These are phyloP conservation scores for Hylomyscus alleni DNA, from an alignment of 2,797 vertebrate genomes.

Conservation along the genomic window DNA sequence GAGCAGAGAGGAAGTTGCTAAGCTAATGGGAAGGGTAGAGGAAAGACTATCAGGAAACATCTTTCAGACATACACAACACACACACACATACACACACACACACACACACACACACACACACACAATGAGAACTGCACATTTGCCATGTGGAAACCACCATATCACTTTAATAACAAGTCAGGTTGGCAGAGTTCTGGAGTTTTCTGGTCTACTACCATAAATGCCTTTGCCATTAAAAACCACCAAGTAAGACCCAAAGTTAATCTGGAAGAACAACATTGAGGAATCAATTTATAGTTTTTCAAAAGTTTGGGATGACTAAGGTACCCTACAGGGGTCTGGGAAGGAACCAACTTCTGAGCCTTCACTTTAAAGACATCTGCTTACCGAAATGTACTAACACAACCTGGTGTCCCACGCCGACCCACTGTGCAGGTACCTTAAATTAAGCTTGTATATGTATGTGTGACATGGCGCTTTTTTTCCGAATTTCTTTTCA, in stretches of 20 bases:
- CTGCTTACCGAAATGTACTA: conserved; percentile 66
- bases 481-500: conserved; percentile 57
- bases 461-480: background rate
- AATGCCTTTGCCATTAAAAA: conserved; percentile 68
- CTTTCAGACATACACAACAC: background rate
- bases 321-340: background rate
- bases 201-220: conserved; percentile 27
- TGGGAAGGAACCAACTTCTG: conserved; percentile 54
- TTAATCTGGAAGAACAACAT: conserved; percentile 55
- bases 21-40: background rate
- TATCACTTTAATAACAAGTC: background rate
- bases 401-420: conserved; percentile 17
- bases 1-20: background rate
- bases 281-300: conserved; percentile 53
- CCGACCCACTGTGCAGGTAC: conserved; percentile 47
- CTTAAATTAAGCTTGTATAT: conserved; percentile 67
- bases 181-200: conserved; percentile 22
- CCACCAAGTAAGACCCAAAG: conserved; percentile 60
- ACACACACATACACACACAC: background rate
- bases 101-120: background rate
- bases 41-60: background rate
- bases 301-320: conserved; percentile 58
- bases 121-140: background rate
- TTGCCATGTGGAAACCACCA: background rate
- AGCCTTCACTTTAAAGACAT: conserved; percentile 64